Conservation (phyloP, 2,888 invertebrate species). For the Leptopilina myrica region DNA sequence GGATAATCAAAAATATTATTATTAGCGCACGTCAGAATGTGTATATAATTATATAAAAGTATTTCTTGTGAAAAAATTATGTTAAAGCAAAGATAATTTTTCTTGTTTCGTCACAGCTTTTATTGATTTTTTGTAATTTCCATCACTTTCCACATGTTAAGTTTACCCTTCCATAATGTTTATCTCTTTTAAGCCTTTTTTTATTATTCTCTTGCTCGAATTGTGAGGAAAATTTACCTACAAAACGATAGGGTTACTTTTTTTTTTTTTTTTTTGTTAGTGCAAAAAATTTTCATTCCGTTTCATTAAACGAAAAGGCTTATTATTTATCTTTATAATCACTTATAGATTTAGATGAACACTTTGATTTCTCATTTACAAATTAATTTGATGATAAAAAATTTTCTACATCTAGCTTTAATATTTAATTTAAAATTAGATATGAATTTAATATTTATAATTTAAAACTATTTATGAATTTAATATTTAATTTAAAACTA, state of each 20-base stretch:
- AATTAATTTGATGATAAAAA: background rate
- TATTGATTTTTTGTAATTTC: slow-evolving; percentile 23
- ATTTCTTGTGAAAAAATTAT: background rate
- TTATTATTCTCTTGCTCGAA: background rate
- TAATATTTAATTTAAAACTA: no score
- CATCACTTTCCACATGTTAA: slow-evolving; percentile 19
- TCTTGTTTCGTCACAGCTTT: background rate
- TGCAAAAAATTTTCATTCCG: slow-evolving; percentile 4
- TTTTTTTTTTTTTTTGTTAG: background rate
- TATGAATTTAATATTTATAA: no score
- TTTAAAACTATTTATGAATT: no score
- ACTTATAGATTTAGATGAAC: background rate
- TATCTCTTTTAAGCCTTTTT: slow-evolving; percentile 16
- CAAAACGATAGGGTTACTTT: slow-evolving; percentile 7
- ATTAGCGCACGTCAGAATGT: background rate
- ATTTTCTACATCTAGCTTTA: background rate
- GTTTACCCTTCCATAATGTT: slow-evolving; percentile 12
- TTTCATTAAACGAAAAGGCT: background rate
- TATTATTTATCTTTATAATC: background rate
- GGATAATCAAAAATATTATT: background rate
- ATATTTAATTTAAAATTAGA: no score
- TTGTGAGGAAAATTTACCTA: slow-evolving; percentile 10
- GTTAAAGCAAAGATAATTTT: slow-evolving; percentile 3
- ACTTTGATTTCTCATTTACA: background rate
- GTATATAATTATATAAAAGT: background rate